Conservation (phyloP, 1,140 invertebrate genomes). For the Heliconius himera region DNA sequence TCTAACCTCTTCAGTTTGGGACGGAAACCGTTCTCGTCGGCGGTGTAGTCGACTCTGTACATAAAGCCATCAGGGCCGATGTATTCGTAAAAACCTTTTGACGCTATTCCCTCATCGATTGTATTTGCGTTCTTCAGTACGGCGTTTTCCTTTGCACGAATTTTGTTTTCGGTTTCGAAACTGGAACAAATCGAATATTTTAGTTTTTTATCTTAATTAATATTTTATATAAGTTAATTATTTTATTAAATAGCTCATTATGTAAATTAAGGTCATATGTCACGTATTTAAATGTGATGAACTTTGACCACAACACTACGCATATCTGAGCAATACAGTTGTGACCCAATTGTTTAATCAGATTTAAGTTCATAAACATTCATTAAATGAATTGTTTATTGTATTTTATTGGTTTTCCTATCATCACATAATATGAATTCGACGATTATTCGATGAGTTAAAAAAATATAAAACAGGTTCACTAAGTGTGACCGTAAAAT, state of each 20-base stretch:
- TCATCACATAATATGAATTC: no score
- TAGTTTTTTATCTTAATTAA: not conserved
- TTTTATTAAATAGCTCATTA: not conserved
- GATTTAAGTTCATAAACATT: not conserved
- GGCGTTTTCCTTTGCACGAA: conserved; percentile 87
- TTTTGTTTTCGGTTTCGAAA: conserved; percentile 90
- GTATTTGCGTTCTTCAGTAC: conserved; percentile 78
- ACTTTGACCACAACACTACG: conserved; percentile 54
- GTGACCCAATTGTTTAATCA: conserved; percentile 37
- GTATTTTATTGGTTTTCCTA: not conserved
- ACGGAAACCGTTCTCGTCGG: conserved; percentile 86
- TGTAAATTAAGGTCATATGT: conserved; percentile 17
- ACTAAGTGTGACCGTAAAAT: no score
- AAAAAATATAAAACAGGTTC: no score
- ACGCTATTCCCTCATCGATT: conserved; percentile 84
- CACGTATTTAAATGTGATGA: conserved; percentile 65
- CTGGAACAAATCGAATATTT: conserved; percentile 62
- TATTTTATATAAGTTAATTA: not conserved
- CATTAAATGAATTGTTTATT: not conserved
- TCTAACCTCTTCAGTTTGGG: conserved; percentile 81
- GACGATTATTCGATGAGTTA: no score
- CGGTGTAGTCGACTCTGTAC: conserved; percentile 84
- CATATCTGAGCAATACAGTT: conserved; percentile 17
- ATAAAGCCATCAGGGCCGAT: conserved; percentile 83
- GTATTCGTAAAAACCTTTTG: conserved; percentile 85